A percentile compares a stretch with the other conserved stretches of the same genome.
Conservation (phyloP, 2,113 vertebrate species). For the Symphodus melops region DNA sequence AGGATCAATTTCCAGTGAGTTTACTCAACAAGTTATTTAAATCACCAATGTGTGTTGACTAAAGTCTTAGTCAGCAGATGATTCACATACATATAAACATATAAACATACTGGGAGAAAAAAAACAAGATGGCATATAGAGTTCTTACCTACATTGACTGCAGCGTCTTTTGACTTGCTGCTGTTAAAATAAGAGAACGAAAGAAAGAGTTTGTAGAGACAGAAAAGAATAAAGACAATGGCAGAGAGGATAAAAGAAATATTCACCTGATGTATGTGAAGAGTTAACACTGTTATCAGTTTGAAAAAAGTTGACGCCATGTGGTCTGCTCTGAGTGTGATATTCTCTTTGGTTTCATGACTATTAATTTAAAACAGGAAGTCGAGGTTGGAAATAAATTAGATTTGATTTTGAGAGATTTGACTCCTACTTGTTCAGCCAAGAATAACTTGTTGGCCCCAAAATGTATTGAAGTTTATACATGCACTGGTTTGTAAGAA, state of each 20-base stretch:
- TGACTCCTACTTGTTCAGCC: not conserved
- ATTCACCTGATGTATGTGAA: not conserved
- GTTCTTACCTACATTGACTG: conserved; percentile 68
- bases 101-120: not conserved
- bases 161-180: conserved; percentile 72
- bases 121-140: not conserved
- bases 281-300: not conserved
- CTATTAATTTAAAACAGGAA: conserved; percentile 4
- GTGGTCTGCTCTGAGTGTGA: not conserved
- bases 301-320: not conserved
- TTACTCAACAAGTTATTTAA: not conserved
- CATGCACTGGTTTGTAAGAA: not conserved
- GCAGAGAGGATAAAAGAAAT: not conserved
- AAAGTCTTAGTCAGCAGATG: not conserved
- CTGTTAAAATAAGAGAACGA: conserved; percentile 34
- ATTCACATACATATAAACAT: no score
- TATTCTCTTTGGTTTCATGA: not conserved
- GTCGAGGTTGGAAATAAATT: not conserved
- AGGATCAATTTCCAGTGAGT: not conserved
- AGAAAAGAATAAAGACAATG: not conserved
- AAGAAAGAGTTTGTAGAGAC: not conserved
- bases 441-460: not conserved
- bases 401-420: conserved; percentile 6
- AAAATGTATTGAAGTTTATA: conserved; percentile 2
- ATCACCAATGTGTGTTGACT: conserved; percentile 1